Evolutionary conservation across 2,888 invertebrate genomes (phyloP).

Genomic region (Penaeus monodon): DNA sequence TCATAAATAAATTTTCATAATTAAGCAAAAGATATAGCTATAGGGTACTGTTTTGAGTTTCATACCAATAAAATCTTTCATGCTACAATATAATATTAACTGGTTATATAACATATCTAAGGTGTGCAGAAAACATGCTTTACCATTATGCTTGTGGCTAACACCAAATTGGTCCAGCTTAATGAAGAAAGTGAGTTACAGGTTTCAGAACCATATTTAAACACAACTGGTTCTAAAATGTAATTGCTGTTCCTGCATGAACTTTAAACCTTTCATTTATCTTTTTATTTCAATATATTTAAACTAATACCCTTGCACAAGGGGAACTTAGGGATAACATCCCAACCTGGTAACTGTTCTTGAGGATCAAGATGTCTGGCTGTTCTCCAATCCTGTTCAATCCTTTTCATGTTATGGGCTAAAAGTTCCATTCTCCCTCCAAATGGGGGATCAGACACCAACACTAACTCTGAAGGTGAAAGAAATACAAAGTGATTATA

Average conservation of each 20-base stretch:
- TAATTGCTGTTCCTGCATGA: no score
- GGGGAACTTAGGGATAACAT: background rate
- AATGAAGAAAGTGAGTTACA: no score
- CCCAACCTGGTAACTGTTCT: constrained; percentile 35
- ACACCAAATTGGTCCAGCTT: no score
- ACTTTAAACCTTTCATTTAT: background rate
- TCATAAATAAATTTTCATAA: background rate
- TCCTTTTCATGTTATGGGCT: constrained; percentile 76
- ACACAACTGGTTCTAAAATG: background rate
- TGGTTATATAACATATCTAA: no score
- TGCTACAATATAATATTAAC: no score
- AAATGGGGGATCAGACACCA: constrained; percentile 91
- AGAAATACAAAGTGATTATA: background rate
- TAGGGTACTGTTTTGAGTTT: no score
- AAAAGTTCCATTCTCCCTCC: constrained; percentile 89
- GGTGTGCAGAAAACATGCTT: no score
- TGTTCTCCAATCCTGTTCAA: constrained; percentile 66
- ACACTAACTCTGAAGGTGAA: constrained; percentile 71
- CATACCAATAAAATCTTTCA: no score
- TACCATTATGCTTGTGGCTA: no score
- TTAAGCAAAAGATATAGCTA: no score
- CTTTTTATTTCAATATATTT: background rate
- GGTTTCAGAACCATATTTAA: no score
- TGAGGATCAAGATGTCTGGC: constrained; percentile 19
- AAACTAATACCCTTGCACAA: background rate